A percentile compares a stretch with the other conserved stretches of the same genome.
phyloP scores from a whole-genome alignment of 2,797 vertebrate genomes.

The Lithobates sylvaticus region DNA sequence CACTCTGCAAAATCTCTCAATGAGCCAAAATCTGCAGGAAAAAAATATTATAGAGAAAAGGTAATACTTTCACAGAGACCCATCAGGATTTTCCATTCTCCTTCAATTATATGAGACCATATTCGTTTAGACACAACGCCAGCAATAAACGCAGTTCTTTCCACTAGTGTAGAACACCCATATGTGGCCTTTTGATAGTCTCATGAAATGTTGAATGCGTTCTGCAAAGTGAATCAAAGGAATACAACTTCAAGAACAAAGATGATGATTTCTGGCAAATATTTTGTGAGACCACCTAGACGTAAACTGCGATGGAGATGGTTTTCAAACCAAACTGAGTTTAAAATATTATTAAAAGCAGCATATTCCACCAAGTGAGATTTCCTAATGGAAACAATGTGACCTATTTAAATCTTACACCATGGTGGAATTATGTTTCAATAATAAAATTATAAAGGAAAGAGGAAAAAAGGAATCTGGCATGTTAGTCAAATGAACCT shows the following conservation, averaged over 20 bases:
- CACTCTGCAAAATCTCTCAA: constrained; percentile 3
- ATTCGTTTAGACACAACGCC: constrained; percentile 20
- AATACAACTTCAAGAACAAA: constrained; percentile 52
- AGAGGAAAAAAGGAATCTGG: constrained; percentile 23
- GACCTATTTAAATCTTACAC: constrained; percentile 53
- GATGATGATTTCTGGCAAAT: constrained; percentile 54
- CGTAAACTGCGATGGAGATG: constrained; percentile 34
- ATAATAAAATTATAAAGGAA: constrained; percentile 56
- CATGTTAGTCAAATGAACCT: constrained; percentile 11
- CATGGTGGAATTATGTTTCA: constrained; percentile 51
- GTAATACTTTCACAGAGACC: constrained; percentile 33
- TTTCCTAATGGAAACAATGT: constrained; percentile 57
- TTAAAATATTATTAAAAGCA: constrained; percentile 33
- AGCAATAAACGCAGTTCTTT: constrained; percentile 49
- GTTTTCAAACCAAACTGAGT: constrained; percentile 36
- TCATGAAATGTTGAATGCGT: constrained; percentile 47
- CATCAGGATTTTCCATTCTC: constrained; percentile 46
- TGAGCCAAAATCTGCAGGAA: constrained; percentile 9
- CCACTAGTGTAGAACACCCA: constrained; percentile 46
- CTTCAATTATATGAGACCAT: constrained; percentile 39
- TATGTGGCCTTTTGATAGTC: constrained; percentile 48
- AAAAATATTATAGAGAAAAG: constrained; percentile 9
- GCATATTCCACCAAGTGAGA: constrained; percentile 37
- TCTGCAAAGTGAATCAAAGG: constrained; percentile 57
- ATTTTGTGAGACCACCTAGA: constrained; percentile 49